Conservation (phyloP, 2,113 vertebrate species). For the Carollia perspicillata region DNA sequence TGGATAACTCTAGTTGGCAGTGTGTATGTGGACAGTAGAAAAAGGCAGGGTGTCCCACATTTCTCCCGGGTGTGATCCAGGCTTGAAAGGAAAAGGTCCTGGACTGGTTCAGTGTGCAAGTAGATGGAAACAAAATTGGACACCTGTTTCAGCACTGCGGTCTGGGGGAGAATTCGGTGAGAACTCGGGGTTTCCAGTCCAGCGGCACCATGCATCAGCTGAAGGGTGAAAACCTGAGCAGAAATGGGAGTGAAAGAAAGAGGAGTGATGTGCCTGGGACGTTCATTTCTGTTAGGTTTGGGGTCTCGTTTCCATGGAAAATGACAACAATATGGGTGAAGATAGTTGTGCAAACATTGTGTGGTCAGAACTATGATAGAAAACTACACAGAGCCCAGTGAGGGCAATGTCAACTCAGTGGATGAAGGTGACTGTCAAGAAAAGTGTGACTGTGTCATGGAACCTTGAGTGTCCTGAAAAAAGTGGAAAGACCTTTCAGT, state of each 20-base stretch:
- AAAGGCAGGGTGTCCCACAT: neutral
- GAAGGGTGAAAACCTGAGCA: neutral
- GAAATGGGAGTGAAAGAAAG: neutral
- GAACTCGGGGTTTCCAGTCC: neutral
- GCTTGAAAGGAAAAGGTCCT: neutral
- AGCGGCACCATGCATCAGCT: accelerated
- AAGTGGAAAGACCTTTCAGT: neutral
- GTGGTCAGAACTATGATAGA: neutral
- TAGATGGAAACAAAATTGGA: neutral
- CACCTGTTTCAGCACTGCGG: neutral
- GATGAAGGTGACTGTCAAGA: neutral
- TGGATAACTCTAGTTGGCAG: neutral
- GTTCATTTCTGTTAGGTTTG: neutral
- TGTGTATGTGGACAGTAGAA: neutral
- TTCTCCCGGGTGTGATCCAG: neutral
- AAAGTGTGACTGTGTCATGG: neutral
- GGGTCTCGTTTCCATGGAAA: neutral
- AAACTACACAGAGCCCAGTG: neutral
- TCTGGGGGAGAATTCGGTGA: neutral
- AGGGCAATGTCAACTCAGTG: neutral
- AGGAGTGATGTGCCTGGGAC: neutral
- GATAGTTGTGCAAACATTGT: neutral
- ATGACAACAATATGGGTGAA: neutral
- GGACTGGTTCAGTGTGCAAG: neutral
- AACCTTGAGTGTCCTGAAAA: neutral